phyloP scores from a whole-genome alignment of 2,113 vertebrate genomes.

The Gobius niger region DNA sequence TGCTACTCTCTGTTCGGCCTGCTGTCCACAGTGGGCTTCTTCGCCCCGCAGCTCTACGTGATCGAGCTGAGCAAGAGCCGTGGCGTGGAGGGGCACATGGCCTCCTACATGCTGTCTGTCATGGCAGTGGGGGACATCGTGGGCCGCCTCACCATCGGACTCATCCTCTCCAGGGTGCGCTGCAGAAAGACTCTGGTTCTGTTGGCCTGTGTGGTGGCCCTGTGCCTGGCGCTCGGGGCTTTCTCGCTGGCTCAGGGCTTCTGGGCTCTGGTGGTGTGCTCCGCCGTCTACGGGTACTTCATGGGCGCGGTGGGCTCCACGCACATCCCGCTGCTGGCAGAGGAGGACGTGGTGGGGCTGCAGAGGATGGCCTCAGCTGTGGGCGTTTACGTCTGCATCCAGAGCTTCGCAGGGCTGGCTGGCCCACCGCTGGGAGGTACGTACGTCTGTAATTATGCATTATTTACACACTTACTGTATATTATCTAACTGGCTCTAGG shows the following conservation, averaged over 20 bases:
- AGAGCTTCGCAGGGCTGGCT: slow-evolving; percentile 91
- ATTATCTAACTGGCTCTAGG: too few relatives aligned
- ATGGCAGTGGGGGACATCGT: slow-evolving; percentile 91
- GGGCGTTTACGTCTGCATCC: slow-evolving; percentile 92
- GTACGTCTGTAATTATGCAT: not conserved
- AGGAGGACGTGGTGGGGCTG: slow-evolving; percentile 90
- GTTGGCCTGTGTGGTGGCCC: slow-evolving; percentile 81
- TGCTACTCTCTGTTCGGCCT: slow-evolving; percentile 93
- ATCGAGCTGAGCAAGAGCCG: slow-evolving; percentile 88
- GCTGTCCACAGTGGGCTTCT: slow-evolving; percentile 94
- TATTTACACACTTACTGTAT: too few relatives aligned
- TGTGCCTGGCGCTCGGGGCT: slow-evolving; percentile 84
- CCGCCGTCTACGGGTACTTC: slow-evolving; percentile 87
- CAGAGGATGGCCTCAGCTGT: slow-evolving; percentile 89
- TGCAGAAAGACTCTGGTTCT: slow-evolving; percentile 89
- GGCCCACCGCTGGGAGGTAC: slow-evolving; percentile 95
- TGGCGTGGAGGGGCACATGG: slow-evolving; percentile 78
- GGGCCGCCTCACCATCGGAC: slow-evolving; percentile 84
- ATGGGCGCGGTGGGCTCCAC: slow-evolving; percentile 88
- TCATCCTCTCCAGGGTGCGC: slow-evolving; percentile 82
- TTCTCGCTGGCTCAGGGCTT: slow-evolving; percentile 86
- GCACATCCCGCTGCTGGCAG: slow-evolving; percentile 92
- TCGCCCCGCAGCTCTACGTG: slow-evolving; percentile 91
- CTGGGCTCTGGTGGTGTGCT: slow-evolving; percentile 88
- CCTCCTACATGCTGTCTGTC: slow-evolving; percentile 84